A percentile compares a stretch with the other conserved stretches of the same genome.
Evolutionary conservation across 2,797 vertebrate species (phyloP).

Genomic region (Rhyacichthys aspro): DNA sequence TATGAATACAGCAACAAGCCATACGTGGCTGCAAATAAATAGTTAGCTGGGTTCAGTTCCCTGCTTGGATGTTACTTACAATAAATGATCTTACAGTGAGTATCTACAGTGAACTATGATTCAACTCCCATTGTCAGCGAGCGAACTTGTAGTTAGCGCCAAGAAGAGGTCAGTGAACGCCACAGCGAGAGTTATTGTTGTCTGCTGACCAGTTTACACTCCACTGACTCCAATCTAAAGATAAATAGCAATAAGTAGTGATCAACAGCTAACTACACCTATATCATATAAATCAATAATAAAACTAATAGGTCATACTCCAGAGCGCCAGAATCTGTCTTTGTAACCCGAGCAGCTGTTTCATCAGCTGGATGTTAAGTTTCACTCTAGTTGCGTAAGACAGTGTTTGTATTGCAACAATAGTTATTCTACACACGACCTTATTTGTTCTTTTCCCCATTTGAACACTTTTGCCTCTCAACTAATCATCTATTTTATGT

Average conservation of each 20-base stretch:
- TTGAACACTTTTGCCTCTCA: background rate
- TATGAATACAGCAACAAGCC: background rate
- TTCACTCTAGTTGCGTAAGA: conserved; percentile 26
- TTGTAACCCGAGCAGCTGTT: conserved; percentile 35
- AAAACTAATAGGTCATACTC: background rate
- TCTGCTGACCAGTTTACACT: no score
- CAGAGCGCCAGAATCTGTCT: background rate
- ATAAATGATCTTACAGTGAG: no score
- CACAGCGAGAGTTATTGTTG: background rate
- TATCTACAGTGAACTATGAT: conserved; percentile 13
- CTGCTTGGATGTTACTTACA: no score
- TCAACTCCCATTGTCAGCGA: background rate
- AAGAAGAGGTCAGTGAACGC: background rate
- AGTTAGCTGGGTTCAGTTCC: background rate
- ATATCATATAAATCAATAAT: no score
- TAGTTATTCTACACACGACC: no score
- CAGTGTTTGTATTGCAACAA: background rate
- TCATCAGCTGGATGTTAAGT: conserved; percentile 41
- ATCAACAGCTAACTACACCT: no score
- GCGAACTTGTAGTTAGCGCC: background rate
- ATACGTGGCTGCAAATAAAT: no score
- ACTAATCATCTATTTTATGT: background rate
- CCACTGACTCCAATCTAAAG: no score
- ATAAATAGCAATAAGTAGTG: no score
- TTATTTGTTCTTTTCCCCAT: background rate